Evolutionary conservation across 2,113 vertebrate species (phyloP).

Genomic region (Chaetodon auriga): DNA sequence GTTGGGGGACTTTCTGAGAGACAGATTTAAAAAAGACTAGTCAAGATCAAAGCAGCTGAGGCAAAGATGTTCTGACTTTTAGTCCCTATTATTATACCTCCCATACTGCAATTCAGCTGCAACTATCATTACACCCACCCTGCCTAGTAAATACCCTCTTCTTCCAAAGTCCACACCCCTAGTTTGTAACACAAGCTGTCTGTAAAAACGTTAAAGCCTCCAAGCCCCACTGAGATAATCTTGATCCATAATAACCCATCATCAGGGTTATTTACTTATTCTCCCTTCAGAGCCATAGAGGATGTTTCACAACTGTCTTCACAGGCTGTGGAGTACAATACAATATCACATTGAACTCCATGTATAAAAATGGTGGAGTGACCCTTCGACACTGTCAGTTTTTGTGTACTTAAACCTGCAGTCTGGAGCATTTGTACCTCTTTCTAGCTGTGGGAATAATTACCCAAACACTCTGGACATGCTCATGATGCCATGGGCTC

Average conservation of each 20-base stretch:
- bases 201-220: background rate
- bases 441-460: no score
- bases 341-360: no score
- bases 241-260: background rate
- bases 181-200: background rate
- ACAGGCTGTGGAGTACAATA: background rate
- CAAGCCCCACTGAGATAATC: background rate
- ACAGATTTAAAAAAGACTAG: background rate
- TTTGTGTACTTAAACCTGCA: no score
- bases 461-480: no score
- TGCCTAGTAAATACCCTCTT: background rate
- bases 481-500: no score
- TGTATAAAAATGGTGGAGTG: no score
- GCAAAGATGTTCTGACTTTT: background rate
- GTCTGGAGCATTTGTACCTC: no score
- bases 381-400: no score
- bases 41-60: background rate
- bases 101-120: background rate
- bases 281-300: background rate
- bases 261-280: slow-evolving; percentile 2
- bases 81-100: background rate
- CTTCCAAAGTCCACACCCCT: background rate
- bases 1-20: background rate
- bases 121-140: background rate
- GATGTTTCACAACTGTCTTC: slow-evolving; percentile 15